These are phyloP conservation scores for Nematostella vectensis DNA, from an alignment of 92 coral and sea anemone genomes.

Conservation along the genomic window DNA sequence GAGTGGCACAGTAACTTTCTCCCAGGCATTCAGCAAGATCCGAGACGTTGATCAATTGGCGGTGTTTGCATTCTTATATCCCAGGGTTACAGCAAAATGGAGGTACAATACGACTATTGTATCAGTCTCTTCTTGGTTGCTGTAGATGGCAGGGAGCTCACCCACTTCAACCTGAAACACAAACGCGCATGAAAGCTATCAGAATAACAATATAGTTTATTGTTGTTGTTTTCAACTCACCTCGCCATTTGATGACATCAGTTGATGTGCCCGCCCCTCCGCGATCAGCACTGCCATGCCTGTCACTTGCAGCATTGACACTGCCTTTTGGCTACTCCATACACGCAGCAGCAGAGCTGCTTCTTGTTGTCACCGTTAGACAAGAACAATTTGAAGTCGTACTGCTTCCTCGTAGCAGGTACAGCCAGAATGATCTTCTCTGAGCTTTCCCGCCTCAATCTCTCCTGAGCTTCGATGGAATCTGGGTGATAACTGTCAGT, in stretches of 20 bases:
- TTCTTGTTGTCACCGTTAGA: conserved; percentile 26
- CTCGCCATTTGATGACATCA: too few relatives aligned
- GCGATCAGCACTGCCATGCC: conserved; percentile 19
- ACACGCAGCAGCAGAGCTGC: conserved; percentile 25
- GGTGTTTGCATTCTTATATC: conserved; percentile 43
- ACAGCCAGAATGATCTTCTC: conserved; percentile 23
- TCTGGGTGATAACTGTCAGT: conserved; percentile 41
- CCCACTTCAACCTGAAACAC: too few relatives aligned
- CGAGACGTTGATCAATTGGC: conserved; percentile 26
- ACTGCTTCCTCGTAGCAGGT: conserved; percentile 47
- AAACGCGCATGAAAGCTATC: too few relatives aligned
- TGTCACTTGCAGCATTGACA: conserved; percentile 9
- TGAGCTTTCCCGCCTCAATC: conserved; percentile 29
- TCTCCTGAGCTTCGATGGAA: conserved; percentile 40
- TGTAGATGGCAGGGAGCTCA: too few relatives aligned
- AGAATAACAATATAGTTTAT: too few relatives aligned
- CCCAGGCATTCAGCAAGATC: too few relatives aligned
- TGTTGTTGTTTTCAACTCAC: too few relatives aligned
- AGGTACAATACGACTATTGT: conserved; percentile 36
- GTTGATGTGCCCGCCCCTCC: conserved; percentile 19
- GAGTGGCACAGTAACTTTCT: conserved; percentile 16
- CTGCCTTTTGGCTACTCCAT: conserved; percentile 22
- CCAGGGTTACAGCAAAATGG: conserved; percentile 18
- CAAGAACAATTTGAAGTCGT: conserved; percentile 33
- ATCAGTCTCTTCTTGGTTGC: too few relatives aligned